Evolutionary conservation across 2,113 vertebrate genomes (phyloP).

Genomic region (Odocoileus hemionus): DNA sequence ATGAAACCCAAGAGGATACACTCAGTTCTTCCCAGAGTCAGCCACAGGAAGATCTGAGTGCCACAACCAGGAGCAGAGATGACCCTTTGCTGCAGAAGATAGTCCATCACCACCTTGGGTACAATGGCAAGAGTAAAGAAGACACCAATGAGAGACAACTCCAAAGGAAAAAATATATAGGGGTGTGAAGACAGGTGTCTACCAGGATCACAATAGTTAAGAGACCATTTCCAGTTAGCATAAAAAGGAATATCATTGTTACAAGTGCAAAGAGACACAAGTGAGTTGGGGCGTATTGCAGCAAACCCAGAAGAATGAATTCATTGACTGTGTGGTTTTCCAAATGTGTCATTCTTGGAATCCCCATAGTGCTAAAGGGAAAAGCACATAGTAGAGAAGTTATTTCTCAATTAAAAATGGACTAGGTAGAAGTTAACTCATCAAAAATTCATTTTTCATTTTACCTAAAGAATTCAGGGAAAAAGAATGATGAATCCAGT

Average conservation of each 20-base stretch:
- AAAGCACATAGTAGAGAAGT: not conserved
- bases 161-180: conserved; percentile 26
- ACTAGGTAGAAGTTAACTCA: not conserved
- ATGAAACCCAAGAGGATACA: not conserved
- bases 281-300: not conserved
- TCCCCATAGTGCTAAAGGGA: not conserved
- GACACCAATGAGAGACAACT: conserved; percentile 13
- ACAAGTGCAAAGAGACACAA: not conserved
- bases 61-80: not conserved
- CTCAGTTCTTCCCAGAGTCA: not conserved
- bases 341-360: not conserved
- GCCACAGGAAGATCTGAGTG: not conserved
- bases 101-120: conserved; percentile 12
- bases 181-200: not conserved
- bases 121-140: not conserved
- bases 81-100: not conserved
- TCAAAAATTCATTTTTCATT: not conserved
- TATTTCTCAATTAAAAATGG: not conserved
- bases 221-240: not conserved
- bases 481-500: not conserved
- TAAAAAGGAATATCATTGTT: not conserved
- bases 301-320: not conserved
- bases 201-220: not conserved
- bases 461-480: not conserved
- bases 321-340: not conserved